phyloP scores from a whole-genome alignment of 2,797 vertebrate species.

The Hydrocynus forskahlii region DNA sequence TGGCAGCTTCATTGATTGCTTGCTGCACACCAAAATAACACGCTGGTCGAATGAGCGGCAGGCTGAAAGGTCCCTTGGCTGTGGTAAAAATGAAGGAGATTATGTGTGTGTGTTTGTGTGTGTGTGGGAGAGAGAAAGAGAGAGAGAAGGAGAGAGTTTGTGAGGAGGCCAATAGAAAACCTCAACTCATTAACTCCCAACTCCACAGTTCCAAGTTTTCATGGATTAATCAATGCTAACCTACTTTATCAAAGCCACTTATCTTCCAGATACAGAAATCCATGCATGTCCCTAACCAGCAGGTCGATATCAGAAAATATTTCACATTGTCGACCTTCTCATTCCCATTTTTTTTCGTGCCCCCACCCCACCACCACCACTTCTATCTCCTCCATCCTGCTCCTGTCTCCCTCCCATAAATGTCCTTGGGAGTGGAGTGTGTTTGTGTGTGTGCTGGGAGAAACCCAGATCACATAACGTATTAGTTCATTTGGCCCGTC shows the following conservation, averaged over 20 bases:
- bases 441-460: constrained; percentile 61
- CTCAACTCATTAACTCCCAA: constrained; percentile 82
- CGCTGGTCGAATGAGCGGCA: constrained; percentile 58
- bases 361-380: constrained; percentile 57
- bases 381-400: constrained; percentile 47
- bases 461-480: constrained; percentile 76
- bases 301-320: constrained; percentile 82
- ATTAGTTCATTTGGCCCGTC: constrained; percentile 77
- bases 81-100: constrained; percentile 61
- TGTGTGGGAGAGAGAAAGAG: background rate
- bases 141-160: constrained; percentile 56
- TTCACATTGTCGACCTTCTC: constrained; percentile 75
- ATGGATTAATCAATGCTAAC: constrained; percentile 88
- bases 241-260: constrained; percentile 87
- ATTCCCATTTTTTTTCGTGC: constrained; percentile 24
- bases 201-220: constrained; percentile 79
- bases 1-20: constrained; percentile 79
- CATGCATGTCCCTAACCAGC: constrained; percentile 77
- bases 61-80: constrained; percentile 60
- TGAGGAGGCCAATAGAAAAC: constrained; percentile 74
- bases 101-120: constrained; percentile 34
- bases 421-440: constrained; percentile 71
- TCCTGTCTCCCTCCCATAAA: constrained; percentile 66
- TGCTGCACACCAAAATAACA: constrained; percentile 76
- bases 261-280: constrained; percentile 83